Evolutionary conservation across 2,113 vertebrate species (phyloP).

Genomic region (Lamprotornis superbus): DNA sequence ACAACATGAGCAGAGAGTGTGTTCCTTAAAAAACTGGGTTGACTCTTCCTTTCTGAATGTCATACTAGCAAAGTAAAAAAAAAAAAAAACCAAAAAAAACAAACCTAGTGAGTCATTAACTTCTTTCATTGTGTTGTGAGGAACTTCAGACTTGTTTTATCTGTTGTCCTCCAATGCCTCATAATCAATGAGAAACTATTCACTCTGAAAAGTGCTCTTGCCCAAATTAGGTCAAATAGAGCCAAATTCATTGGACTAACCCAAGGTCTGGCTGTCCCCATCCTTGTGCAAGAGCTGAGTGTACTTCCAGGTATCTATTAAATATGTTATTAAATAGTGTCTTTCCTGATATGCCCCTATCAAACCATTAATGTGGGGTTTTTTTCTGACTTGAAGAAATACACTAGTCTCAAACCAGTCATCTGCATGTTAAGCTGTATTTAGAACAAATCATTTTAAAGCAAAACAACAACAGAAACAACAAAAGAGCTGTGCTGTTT

Average conservation of each 20-base stretch:
- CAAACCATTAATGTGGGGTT: background rate
- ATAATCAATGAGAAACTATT: background rate
- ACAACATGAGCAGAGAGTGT: background rate
- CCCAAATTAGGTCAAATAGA: background rate
- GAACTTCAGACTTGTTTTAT: background rate
- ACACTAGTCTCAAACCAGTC: constrained; percentile 74
- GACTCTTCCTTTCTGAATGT: background rate
- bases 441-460: constrained; percentile 78
- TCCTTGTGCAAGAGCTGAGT: background rate
- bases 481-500: constrained; percentile 72
- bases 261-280: background rate
- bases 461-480: constrained; percentile 72
- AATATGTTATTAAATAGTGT: background rate
- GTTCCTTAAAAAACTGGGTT: background rate
- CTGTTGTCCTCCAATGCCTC: background rate
- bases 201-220: constrained; percentile 5
- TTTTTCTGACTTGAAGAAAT: constrained; percentile 62
- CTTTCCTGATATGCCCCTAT: background rate
- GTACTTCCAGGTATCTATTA: constrained; percentile 27
- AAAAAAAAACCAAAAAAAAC: no score
- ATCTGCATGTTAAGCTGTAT: constrained; percentile 80
- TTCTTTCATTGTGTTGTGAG: background rate
- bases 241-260: background rate
- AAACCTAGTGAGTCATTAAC: background rate
- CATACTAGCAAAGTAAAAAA: background rate